Base-by-base conservation (phyloP, 2,113 vertebrate species). In the Phalacrocorax aristotelis region DNA sequence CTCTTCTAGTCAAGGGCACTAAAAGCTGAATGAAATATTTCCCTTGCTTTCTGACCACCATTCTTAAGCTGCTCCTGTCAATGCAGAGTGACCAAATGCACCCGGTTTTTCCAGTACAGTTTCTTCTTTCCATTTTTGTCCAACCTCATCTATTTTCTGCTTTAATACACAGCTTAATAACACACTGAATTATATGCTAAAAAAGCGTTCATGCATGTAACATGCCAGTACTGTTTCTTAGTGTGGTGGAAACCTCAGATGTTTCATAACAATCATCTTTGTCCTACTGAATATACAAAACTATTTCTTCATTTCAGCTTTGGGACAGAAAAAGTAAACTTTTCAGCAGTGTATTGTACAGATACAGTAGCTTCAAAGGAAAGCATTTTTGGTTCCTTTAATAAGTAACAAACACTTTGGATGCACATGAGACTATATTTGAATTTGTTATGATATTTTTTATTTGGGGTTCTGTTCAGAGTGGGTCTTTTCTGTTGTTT, bases 161-260 rank as follows among this genome's bases (percentile, higher is more conserved):
- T 84, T 76, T 91, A 96, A 89, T 55, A 83, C n/a, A 55, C 38
- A 79, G 61, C 38, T 90, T 84, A 94, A 70, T 83, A 88, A 78
- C 46, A 82, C 54, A 46, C 5, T 87, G 36, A 10, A 54, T 57
- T 79, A 38, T 13, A 61, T 18, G 9, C 48, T 36, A 87, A 93
- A 79, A 68, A 78, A 17, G 6, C 32, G 87, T 69, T 89, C 29
- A 55, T 58, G 60, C 49, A 40, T 40, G 32, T 58, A 81, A 84
- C n/a, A 30, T 30, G 25, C 46, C 69, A 70, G 48, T 32, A 64
- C 57, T 89, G 49, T 52, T 93, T 84, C 58, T 79, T 55, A 71
- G 42, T 42, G n/a, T 54, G 42, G 32, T 82, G n/a, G 25, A 87
- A 85, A 70, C 16, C 76, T 88, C 81, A 32, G 44, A 64, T n/a